phyloP scores from a whole-genome alignment of 2,797 vertebrate genomes.

The Podarcis siculus region DNA sequence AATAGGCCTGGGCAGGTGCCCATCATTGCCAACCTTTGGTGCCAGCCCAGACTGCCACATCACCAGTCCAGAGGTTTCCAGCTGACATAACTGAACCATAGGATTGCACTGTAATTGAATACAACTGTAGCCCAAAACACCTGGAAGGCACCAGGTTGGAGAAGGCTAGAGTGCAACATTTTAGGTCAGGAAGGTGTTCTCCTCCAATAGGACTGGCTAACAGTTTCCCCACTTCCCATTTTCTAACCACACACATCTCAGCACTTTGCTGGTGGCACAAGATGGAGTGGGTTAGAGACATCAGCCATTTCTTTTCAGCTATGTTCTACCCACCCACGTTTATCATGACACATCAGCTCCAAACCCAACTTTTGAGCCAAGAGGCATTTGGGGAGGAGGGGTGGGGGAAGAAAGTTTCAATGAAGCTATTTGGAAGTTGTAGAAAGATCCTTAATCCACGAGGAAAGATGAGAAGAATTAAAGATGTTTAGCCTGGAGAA shows the following conservation, averaged over 20 bases:
- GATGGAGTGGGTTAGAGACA: not conserved
- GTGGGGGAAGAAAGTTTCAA: not conserved
- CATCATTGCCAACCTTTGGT: too few species aligned
- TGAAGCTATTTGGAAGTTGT: constrained; percentile 8
- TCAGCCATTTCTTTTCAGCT: not conserved
- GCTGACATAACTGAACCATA: too few species aligned
- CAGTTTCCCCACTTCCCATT: not conserved
- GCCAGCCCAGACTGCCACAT: too few species aligned
- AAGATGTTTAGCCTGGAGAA: constrained; percentile 16
- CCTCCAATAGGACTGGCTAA: not conserved
- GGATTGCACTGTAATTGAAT: too few species aligned
- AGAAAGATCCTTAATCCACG: not conserved
- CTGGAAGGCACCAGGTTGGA: too few species aligned
- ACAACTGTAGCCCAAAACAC: too few species aligned
- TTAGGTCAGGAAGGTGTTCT: not conserved
- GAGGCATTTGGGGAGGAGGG: not conserved
- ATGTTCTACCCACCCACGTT: not conserved
- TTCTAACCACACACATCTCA: not conserved
- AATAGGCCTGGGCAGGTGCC: too few species aligned
- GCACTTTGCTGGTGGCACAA: not conserved
- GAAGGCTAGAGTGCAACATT: too few species aligned
- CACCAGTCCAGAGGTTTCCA: too few species aligned
- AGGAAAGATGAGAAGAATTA: constrained; percentile 31
- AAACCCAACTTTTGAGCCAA: not conserved
- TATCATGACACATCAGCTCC: not conserved